Percentiles rank a stretch among this genome's conserved stretches.
Conservation (phyloP, 2,888 invertebrate genomes). For the Caradrina kadenii region DNA sequence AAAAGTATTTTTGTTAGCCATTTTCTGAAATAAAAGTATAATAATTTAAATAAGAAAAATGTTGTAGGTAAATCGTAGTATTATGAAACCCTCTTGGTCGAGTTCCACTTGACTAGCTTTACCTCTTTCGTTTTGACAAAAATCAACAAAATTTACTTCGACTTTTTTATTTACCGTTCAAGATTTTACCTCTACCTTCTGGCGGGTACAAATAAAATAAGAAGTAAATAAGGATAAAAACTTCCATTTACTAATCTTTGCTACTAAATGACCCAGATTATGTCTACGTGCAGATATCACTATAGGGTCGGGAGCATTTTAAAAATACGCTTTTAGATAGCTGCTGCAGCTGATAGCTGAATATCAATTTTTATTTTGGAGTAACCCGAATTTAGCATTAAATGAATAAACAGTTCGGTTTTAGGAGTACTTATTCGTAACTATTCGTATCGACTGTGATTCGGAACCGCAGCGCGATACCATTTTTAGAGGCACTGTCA, state of each 20-base stretch:
- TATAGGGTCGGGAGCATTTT: background rate
- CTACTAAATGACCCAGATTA: background rate
- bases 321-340: background rate
- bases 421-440: background rate
- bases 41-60: constrained; percentile 29
- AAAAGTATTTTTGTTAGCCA: constrained; percentile 21
- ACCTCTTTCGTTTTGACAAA: constrained; percentile 27
- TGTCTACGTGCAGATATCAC: background rate
- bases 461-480: background rate
- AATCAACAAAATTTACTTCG: constrained; percentile 27
- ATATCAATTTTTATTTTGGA: no score
- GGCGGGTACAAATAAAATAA: background rate
- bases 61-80: constrained; percentile 32
- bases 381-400: no score
- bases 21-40: constrained; percentile 28
- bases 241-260: background rate
- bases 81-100: constrained; percentile 27
- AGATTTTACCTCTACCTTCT: background rate
- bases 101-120: constrained; percentile 44
- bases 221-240: background rate
- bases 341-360: background rate
- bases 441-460: background rate
- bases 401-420: background rate
- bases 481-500: background rate
- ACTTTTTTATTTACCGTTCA: background rate